Evolutionary conservation across 2,113 vertebrate species (phyloP), one percentile per base, ranked within the genome.

Genomic region (Rissa tridactyla): DNA sequence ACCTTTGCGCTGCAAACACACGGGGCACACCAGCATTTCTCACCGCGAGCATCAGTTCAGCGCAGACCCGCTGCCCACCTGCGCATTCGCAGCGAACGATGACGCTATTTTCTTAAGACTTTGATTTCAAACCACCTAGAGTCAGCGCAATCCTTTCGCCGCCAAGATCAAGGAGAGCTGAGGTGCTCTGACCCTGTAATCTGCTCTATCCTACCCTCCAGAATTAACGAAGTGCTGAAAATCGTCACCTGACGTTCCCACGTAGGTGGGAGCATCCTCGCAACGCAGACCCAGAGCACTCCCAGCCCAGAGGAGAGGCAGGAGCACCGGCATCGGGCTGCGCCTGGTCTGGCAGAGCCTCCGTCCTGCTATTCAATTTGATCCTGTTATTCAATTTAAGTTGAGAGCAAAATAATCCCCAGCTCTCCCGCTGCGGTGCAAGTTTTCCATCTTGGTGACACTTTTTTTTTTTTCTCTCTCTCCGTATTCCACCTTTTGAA

Each of bases 401-500:
- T 61, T 46, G 51, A 66, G 94, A 93, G 69, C 36, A 65, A 78
- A 75, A 44, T 61, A 30, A 80, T 29, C 73, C 90, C 80, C 52
- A 20, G 40, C 69, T 46, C 88, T 86, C 71, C 34, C 1, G 0
- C 83, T 55, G 76, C 9, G 6, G 25, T 11, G 54, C 72, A 84
- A 94, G 57, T 84, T 95, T 90, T 71, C 91, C 52, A 15, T n/a
- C 51, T 87, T 0, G 4, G 57, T 51, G 78, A 87, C 96, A 97
- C 93, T 42, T 86, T 86, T 86, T 80, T 23, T n/a, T 19, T 27
- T 40, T 66, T 17, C 23, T 23, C 21, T 8, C 52, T 36, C 8
- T 17, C 89, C 25, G n/a, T 88, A 89, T 97, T 96, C 97, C 95
- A 97, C 96, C 96, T 96, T 98, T 97, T 97, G 97, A 98, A 97